Conservation (phyloP, 2,888 invertebrate genomes). For the Melanargia galathea region DNA sequence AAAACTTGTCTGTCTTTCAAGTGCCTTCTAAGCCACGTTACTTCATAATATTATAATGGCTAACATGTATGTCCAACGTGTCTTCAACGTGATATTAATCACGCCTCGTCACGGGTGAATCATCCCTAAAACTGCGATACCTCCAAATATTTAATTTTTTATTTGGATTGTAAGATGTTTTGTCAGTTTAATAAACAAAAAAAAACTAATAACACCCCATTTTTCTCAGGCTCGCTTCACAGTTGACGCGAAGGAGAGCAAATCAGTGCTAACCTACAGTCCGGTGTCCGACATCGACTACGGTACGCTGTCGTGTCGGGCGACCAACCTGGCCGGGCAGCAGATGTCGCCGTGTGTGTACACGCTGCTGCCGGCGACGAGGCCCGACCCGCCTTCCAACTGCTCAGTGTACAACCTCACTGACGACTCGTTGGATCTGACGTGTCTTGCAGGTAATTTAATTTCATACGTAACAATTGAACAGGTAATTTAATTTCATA, state of each 20-base stretch:
- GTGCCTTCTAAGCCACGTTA: too few species aligned
- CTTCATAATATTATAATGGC: too few species aligned
- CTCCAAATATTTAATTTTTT: too few species aligned
- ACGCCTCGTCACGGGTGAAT: too few species aligned
- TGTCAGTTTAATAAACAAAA: too few species aligned
- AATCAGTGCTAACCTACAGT: slow-evolving; percentile 88
- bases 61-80: too few species aligned
- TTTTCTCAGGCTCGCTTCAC: slow-evolving; percentile 80
- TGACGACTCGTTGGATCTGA: slow-evolving; percentile 87
- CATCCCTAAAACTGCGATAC: too few species aligned
- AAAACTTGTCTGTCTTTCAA: too few species aligned
- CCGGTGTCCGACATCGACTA: slow-evolving; percentile 91
- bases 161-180: too few species aligned
- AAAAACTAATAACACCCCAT: not conserved
- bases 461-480: not conserved
- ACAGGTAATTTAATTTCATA: not conserved
- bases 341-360: slow-evolving; percentile 88
- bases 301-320: slow-evolving; percentile 90
- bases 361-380: slow-evolving; percentile 88
- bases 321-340: slow-evolving; percentile 87
- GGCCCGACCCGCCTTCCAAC: slow-evolving; percentile 90
- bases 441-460: slow-evolving; percentile 82
- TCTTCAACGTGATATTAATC: too few species aligned
- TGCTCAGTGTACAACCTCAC: slow-evolving; percentile 91
- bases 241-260: slow-evolving; percentile 74